These are phyloP conservation scores for Parotia lawesii DNA, from an alignment of 2,113 vertebrate genomes.

Conservation along the genomic window DNA sequence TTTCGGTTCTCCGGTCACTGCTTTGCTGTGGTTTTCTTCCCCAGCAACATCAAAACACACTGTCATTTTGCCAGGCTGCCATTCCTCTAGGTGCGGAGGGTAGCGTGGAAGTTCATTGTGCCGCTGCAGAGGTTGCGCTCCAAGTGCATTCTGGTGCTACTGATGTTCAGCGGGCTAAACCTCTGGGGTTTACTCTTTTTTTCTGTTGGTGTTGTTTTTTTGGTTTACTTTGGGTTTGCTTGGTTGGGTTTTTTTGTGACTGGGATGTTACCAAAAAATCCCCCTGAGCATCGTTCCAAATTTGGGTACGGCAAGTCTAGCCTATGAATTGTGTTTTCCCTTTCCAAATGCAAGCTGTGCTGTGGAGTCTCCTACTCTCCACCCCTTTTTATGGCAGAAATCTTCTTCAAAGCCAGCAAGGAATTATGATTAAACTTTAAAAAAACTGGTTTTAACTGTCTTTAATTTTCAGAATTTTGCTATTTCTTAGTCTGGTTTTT, in stretches of 20 bases:
- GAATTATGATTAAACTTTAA: neutral
- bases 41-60: neutral
- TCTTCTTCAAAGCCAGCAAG: neutral
- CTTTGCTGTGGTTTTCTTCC: slow-evolving; percentile 33
- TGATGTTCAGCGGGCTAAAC: neutral
- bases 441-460: neutral
- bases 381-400: neutral
- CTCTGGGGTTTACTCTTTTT: neutral
- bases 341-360: neutral
- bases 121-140: neutral
- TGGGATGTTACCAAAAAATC: neutral
- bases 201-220: neutral
- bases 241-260: neutral
- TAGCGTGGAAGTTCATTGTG: neutral
- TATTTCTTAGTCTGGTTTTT: neutral
- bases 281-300: neutral
- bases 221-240: neutral
- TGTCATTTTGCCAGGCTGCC: neutral
- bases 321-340: neutral
- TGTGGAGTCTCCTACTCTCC: neutral
- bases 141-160: neutral
- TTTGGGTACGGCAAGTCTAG: neutral
- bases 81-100: neutral
- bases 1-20: slow-evolving; percentile 59
- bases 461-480: neutral